phyloP scores from a whole-genome alignment of 23 tunicate genomes.

The Phallusia fumigata region DNA sequence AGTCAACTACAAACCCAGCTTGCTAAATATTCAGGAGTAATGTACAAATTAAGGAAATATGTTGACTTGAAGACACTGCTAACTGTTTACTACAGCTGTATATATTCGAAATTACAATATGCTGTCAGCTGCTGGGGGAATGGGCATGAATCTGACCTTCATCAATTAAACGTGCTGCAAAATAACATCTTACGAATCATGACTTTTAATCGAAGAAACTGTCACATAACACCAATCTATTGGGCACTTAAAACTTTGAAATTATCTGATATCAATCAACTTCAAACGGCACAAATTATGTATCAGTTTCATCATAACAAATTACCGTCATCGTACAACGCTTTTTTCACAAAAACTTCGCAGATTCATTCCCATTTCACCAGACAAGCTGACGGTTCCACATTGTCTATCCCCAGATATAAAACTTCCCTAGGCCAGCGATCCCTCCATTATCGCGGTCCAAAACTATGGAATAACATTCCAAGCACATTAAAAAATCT shows the following conservation, averaged over 20 bases:
- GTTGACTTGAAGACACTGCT: not conserved
- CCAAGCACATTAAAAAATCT: not conserved
- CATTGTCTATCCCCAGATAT: not conserved
- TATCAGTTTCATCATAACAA: not conserved
- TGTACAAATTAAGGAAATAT: slow-evolving; percentile 12
- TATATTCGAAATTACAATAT: slow-evolving; percentile 26
- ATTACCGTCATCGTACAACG: not conserved
- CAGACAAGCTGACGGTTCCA: not conserved
- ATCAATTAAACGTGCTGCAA: slow-evolving; percentile 5
- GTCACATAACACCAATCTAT: not conserved
- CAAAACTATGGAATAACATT: not conserved
- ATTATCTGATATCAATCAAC: slow-evolving; percentile 1
- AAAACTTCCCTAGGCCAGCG: not conserved
- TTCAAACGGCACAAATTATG: slow-evolving; percentile 24
- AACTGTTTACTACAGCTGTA: slow-evolving; percentile 10
- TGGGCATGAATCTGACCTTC: not conserved
- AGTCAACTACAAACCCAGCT: not conserved
- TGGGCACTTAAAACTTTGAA: not conserved
- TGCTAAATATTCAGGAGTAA: not conserved
- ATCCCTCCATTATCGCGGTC: not conserved
- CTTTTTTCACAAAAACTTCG: not conserved
- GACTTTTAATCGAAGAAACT: not conserved
- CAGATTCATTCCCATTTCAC: not conserved
- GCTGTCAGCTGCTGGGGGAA: slow-evolving; percentile 13
- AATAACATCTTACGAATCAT: not conserved